Conservation (phyloP, 2,113 vertebrate genomes). For the Oncorhynchus masou region DNA sequence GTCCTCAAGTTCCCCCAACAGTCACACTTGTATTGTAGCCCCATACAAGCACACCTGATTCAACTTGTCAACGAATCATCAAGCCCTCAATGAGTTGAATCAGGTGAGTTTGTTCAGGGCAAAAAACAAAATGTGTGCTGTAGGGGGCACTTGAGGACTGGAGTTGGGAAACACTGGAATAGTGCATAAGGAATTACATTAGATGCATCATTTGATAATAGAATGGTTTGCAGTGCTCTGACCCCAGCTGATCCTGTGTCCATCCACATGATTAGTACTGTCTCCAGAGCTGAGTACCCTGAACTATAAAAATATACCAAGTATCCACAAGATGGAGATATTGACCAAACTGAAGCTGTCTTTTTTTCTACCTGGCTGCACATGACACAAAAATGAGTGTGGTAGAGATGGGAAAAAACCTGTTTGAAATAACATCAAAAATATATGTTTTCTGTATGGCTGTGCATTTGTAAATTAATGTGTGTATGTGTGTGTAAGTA, state of each 20-base stretch:
- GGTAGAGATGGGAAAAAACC: not conserved
- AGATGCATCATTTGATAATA: not conserved
- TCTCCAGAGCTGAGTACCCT: not conserved
- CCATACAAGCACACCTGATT: too few species aligned
- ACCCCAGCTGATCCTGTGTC: slow-evolving; percentile 10
- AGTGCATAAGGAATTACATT: not conserved
- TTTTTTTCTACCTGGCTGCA: slow-evolving; percentile 25
- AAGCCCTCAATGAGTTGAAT: too few species aligned
- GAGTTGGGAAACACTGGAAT: not conserved
- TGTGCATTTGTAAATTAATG: slow-evolving; percentile 35
- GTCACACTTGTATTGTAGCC: too few species aligned
- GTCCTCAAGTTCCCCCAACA: too few species aligned
- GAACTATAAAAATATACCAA: slow-evolving; percentile 2
- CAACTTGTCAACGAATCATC: too few species aligned
- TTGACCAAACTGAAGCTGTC: slow-evolving; percentile 68
- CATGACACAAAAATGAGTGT: slow-evolving; percentile 26
- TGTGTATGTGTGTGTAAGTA: slow-evolving; percentile 23
- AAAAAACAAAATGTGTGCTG: too few species aligned
- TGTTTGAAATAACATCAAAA: slow-evolving; percentile 36
- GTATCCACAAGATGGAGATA: slow-evolving; percentile 80
- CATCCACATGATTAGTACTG: slow-evolving; percentile 7
- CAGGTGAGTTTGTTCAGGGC: too few species aligned
- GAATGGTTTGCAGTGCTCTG: not conserved
- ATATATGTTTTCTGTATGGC: slow-evolving; percentile 47
- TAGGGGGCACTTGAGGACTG: too few species aligned